Evolutionary conservation across 2,113 vertebrate genomes (phyloP), one percentile per base, ranked within the genome.

Genomic region (Asarcornis scutulata): DNA sequence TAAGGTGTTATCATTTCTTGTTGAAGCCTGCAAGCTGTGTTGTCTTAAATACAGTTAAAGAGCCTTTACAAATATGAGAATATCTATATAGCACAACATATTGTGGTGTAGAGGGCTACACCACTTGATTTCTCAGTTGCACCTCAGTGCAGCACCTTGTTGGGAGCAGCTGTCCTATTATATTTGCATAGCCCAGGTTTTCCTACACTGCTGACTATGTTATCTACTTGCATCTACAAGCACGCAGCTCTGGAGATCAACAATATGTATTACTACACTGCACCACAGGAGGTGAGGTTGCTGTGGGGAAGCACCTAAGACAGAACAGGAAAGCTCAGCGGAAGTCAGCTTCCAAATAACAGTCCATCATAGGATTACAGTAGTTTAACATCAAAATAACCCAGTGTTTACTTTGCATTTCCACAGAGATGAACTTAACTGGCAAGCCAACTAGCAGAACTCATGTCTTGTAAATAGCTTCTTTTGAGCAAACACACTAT

Each of bases 381-480:
- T 7, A 69, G 9, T 42, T 74, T 64, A 42, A 29, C 23, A 53
- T 26, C 21, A 83, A 83, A 63, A 17, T 26, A 5, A 4, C 52
- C 44, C 7, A 36, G 53, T 31, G 5, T 38, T 87, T 91, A 9
- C 46, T 77, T 32, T 69, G 11, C 26, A 53, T 22, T 56, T 92
- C 55, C 68, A 71, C 12, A 50, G 23, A 67, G 4, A 11, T 60
- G 42, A 80, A 32, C 11, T 68, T 34, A 44, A 58, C 9, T 58
- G 8, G 6, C 14, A 62, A 74, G 7, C 6, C 69, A 87, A 34
- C 18, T 3, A 62, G 27, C 15, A 68, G 40, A 77, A 73, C 3
- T 60, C 13, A 2, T 60, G 34, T 10, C 20, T 60, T 1, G 0
- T 4, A 63, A 21, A 6, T 25, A 56, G 4, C 9, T 77, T 62